These are phyloP conservation scores for Poicephalus meyeri DNA, from an alignment of 2,113 vertebrate genomes.

Conservation along the genomic window DNA sequence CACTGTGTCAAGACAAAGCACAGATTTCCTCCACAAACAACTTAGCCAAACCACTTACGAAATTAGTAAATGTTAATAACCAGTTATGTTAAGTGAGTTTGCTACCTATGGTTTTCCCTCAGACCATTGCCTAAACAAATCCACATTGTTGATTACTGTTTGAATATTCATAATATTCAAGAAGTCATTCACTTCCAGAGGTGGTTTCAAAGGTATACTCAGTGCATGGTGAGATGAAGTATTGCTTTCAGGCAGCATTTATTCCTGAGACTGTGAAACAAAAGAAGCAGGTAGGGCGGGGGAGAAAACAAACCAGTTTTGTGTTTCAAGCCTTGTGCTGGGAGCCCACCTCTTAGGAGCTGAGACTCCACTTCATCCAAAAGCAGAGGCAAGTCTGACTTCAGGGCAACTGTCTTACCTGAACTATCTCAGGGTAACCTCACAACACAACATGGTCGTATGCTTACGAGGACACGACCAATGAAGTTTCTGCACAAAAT, in stretches of 20 bases:
- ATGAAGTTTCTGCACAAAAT: background rate
- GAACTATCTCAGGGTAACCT: background rate
- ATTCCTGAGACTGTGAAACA: background rate
- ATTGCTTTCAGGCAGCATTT: background rate
- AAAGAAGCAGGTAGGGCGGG: background rate
- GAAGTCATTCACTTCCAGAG: background rate
- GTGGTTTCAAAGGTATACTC: background rate
- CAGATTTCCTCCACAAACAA: background rate
- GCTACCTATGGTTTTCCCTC: background rate
- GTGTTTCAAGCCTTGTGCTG: background rate
- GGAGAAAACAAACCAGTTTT: background rate
- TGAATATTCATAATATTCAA: background rate
- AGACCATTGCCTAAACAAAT: background rate
- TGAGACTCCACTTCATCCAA: accelerated
- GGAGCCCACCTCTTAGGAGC: background rate
- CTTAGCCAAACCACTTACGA: background rate
- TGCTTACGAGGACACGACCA: background rate
- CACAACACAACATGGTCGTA: background rate
- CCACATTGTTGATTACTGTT: background rate
- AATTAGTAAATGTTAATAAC: background rate
- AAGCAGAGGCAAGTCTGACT: background rate
- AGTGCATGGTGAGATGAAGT: background rate
- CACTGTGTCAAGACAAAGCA: constrained; percentile 7
- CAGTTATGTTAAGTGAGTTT: background rate
- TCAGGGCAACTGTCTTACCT: background rate